Evolutionary conservation across 1,140 invertebrate species (phyloP), one percentile per base, ranked within the genome.

Genomic region (Pachypsylla venusta): DNA sequence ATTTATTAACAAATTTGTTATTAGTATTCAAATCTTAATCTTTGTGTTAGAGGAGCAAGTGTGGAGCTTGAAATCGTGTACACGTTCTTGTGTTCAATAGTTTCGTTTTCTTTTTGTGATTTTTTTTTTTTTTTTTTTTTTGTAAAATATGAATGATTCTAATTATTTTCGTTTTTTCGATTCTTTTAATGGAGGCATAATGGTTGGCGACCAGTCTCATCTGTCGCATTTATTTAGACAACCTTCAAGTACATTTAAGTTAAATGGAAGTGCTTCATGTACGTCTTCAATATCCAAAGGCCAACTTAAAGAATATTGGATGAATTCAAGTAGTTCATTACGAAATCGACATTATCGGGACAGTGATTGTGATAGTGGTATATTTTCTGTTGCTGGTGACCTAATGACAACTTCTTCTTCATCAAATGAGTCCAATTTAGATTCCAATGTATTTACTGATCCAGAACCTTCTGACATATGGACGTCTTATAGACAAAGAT

Each of bases 341-440:
- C 42, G 42, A 5, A 3, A 5, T 5, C n/a, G 22, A 3, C n/a
- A n/a, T n/a, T n/a, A n/a, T n/a, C 42, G 42, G 3, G 42, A 48
- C 42, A 48, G 42, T 48, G 42, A 48, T 22, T 48, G 42, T 22
- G 42, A 48, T 22, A 48, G 42, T 22, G 42, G 42, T 4, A 48
- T 48, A 48, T 48, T 48, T 22, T 48, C 42, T n/a, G 42, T 48
- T 3, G 42, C 42, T 19, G 42, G 42, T 4, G 42, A 48, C 42
- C n/a, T 22, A 5, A 48, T 48, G 42, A 48, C 42, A 22, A n/a
- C n/a, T n/a, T 48, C 42, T 19, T 48, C 42, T 3, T 19, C 42
- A 4, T 48, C 42, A 4, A 48, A 48, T 48, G 42, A 48, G 4
- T 48, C 42, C 16, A 48, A 3, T 48, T 22, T 48, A 22, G 42